Base-by-base conservation (phyloP, 2,797 vertebrate species). In the Sebastolobus alascanus region DNA sequence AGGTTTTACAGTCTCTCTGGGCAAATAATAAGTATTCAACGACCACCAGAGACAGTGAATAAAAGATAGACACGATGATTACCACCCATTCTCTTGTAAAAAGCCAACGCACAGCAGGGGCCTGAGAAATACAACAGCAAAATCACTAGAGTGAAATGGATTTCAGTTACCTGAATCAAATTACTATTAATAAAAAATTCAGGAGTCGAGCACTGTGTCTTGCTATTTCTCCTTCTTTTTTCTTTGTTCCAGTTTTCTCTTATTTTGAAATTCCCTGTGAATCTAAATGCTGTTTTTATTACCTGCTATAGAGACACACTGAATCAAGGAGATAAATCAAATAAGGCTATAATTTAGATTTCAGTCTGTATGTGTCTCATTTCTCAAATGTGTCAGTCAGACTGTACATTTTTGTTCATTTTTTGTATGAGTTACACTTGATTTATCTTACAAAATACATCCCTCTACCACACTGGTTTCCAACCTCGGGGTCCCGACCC, bases 61-160 rank as follows among this genome's bases (percentile, higher is more conserved):
- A 92, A 93, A 93, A 85, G 84, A 91, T 90, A 63, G 77, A 82
- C 61, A 66, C 7, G 22, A 77, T 80, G 76, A 93, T 89, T 66
- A 88, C 73, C 76, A 79, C 60, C 68, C 25, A 61, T 86, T 88
- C 60, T 85, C 61, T 60, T 75, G 64, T 77, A 79, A 77, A 74
- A 76, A 82, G 78, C 54, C 22, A 85, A 77, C 7, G 58, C 88
- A 81, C 86, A 92, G 90, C 89, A 73, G 87, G 86, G 68, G 83
- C 70, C 50, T 54, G 35, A 68, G 75, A 88, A 87, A 75, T 68
- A 84, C 33, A 89, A 87, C 66, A 54, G 74, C 65, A 73, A 85
- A 76, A 89, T 75, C 73, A 46, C 85, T 77, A 2, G 4, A 73
- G 70, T 33, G 20, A 79, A 92, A 83, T 81, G 69, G 82, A 86